These are phyloP conservation scores for Ophiodon elongatus DNA, from an alignment of 2,113 vertebrate genomes.

Conservation along the genomic window DNA sequence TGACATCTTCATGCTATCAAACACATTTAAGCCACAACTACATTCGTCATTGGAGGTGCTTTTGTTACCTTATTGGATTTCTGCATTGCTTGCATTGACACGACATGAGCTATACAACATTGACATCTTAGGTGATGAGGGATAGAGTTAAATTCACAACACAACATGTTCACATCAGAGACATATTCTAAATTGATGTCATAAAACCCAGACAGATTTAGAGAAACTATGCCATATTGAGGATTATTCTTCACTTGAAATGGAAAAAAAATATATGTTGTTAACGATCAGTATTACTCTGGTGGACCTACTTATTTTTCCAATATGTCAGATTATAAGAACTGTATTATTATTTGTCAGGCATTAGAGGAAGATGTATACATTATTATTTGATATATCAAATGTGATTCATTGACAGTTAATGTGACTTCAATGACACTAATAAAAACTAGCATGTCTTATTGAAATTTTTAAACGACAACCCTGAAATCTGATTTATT, in stretches of 20 bases:
- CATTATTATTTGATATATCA: neutral
- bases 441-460: neutral
- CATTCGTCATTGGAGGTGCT: neutral
- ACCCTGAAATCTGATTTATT: neutral
- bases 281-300: neutral
- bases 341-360: neutral
- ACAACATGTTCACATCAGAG: neutral
- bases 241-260: neutral
- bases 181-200: neutral
- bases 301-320: neutral
- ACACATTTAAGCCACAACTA: neutral
- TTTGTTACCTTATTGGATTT: neutral
- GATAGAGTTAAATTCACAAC: neutral
- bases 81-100: neutral
- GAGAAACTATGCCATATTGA: neutral
- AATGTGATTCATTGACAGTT: neutral
- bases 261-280: neutral
- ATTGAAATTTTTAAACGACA: neutral
- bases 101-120: neutral
- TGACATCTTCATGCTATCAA: conserved; percentile 8
- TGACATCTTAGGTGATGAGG: neutral
- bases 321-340: neutral
- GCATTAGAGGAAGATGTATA: neutral
- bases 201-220: neutral
- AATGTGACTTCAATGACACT: neutral